A percentile compares a stretch with the other conserved stretches of the same genome.
Conservation (phyloP, 2,888 invertebrate species). For the Epsilonema sp. region DNA sequence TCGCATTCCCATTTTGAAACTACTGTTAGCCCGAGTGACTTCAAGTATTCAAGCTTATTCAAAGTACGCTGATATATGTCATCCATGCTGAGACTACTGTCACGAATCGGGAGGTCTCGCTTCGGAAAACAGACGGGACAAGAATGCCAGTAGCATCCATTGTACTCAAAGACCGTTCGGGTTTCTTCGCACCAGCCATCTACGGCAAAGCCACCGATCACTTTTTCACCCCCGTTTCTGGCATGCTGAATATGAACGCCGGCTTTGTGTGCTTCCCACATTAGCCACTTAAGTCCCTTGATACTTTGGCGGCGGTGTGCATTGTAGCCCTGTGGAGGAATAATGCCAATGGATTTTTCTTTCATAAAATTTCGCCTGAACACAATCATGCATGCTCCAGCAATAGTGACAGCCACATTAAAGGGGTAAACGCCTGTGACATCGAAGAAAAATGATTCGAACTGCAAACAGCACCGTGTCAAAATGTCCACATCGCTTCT, state of each 20-base stretch:
- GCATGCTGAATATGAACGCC: background rate
- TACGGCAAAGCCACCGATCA: background rate
- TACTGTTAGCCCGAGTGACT: too few species aligned
- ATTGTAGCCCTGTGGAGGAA: slow-evolving; percentile 8
- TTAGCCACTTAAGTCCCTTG: slow-evolving; percentile 11
- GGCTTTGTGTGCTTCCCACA: slow-evolving; percentile 3
- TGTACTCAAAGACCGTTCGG: slow-evolving; percentile 11
- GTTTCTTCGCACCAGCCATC: background rate
- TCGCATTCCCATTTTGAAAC: too few species aligned
- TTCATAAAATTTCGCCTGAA: slow-evolving; percentile 8
- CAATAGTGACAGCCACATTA: slow-evolving; percentile 10
- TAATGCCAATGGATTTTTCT: slow-evolving; percentile 10
- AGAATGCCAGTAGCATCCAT: slow-evolving; percentile 15
- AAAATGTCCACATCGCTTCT: slow-evolving; percentile 13
- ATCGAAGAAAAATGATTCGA: too few species aligned
- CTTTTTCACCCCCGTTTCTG: too few species aligned
- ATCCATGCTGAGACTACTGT: slow-evolving; percentile 11
- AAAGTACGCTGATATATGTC: too few species aligned
- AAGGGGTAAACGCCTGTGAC: slow-evolving; percentile 12
- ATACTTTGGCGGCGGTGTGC: background rate
- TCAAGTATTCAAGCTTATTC: too few species aligned
- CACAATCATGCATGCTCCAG: slow-evolving; percentile 10
- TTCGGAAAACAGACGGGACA: slow-evolving; percentile 7
- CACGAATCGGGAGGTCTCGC: slow-evolving; percentile 9
- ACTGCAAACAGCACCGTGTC: too few species aligned